Percentiles rank a stretch among this genome's conserved stretches.
These are phyloP conservation scores for Netelia fuscicornis DNA, from an alignment of 2,888 invertebrate species.

Conservation along the genomic window DNA sequence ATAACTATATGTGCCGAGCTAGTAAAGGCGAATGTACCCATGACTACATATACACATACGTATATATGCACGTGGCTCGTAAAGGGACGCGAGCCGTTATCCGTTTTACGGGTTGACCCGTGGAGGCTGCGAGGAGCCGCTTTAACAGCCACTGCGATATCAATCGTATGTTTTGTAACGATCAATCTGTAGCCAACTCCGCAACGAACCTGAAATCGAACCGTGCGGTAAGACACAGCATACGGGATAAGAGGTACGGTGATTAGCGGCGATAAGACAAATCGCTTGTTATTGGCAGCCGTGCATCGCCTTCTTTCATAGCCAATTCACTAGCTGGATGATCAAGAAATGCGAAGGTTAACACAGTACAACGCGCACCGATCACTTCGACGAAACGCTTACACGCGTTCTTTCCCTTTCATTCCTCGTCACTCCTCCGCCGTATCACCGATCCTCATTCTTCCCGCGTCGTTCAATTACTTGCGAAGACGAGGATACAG, in stretches of 20 bases:
- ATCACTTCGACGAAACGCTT: constrained; percentile 25
- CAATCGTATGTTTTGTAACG: constrained; percentile 65
- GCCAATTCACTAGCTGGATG: constrained; percentile 11
- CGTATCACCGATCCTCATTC: constrained; percentile 11
- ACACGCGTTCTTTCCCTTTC: constrained; percentile 17
- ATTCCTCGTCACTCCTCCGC: constrained; percentile 4
- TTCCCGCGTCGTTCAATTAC: constrained; percentile 42
- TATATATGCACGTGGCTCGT: constrained; percentile 44
- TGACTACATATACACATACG: constrained; percentile 21
- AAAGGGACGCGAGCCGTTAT: constrained; percentile 67
- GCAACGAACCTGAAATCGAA: constrained; percentile 39
- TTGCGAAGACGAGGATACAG: constrained; percentile 12
- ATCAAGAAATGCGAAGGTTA: neutral
- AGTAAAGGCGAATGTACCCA: constrained; percentile 33
- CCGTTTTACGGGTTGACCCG: constrained; percentile 66
- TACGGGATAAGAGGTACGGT: neutral
- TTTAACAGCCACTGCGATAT: constrained; percentile 65
- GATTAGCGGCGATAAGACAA: constrained; percentile 47
- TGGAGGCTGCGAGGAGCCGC: constrained; percentile 55
- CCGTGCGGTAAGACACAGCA: constrained; percentile 2
- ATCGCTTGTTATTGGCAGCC: constrained; percentile 49
- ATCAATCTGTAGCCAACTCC: constrained; percentile 62
- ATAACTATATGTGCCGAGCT: constrained; percentile 26
- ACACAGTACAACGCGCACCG: neutral
- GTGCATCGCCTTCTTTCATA: neutral